A percentile compares a stretch with the other conserved stretches of the same genome.
phyloP scores from a whole-genome alignment of 2,888 invertebrate genomes.

The Meiosimyza platycephala region DNA sequence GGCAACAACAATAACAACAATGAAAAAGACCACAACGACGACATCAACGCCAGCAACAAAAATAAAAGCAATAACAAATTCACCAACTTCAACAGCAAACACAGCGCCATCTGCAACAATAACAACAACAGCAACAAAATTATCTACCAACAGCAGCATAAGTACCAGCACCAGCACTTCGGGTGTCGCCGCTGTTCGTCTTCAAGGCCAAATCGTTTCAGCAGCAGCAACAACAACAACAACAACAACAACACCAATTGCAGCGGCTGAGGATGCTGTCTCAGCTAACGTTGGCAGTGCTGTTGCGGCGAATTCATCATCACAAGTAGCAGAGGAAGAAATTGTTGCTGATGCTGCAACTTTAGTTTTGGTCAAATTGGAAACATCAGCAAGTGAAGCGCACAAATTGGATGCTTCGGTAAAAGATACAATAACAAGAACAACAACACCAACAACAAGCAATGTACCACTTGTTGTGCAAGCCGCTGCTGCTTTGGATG shows the following conservation, averaged over 20 bases:
- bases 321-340: conserved; percentile 24
- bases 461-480: conserved; percentile 51
- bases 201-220: conserved; percentile 36
- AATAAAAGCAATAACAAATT: conserved; percentile 4
- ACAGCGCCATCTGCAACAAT: conserved; percentile 2
- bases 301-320: background rate
- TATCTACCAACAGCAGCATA: background rate
- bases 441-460: conserved; percentile 25
- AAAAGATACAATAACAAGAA: background rate
- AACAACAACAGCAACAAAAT: background rate
- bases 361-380: conserved; percentile 37
- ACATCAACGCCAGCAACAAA: background rate
- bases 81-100: background rate
- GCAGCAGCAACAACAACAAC: conserved; percentile 24
- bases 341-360: conserved; percentile 34
- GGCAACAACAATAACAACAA: conserved; percentile 24
- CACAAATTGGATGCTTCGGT: background rate
- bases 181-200: conserved; percentile 10
- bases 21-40: background rate
- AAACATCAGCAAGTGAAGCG: conserved; percentile 18
- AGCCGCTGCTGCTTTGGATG: conserved; percentile 11
- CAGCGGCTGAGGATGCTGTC: background rate
- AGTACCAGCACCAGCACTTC: background rate
- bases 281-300: background rate
- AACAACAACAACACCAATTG: conserved; percentile 11